These are phyloP conservation scores for Cladopsammia gracilis DNA, from an alignment of 64 coral and sea anemone species.

Conservation along the genomic window DNA sequence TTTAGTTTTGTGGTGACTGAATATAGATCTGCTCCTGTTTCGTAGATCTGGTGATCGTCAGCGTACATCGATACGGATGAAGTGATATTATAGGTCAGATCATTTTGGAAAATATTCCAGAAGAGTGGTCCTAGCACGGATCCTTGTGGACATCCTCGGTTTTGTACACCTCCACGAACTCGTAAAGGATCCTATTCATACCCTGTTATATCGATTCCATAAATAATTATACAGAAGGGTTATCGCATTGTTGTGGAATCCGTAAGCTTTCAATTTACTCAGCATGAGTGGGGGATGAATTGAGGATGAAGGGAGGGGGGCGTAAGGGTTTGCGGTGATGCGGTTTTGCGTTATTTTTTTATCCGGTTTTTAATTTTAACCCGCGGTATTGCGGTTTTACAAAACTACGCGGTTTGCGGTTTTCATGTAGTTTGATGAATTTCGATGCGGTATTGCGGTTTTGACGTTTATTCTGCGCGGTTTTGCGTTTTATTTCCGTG, in stretches of 20 bases:
- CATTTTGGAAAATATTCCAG: conserved; percentile 27
- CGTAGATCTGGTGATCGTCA: conserved; percentile 19
- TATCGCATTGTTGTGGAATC: background rate
- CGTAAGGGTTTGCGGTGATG: too few relatives aligned
- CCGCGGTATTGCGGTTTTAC: too few relatives aligned
- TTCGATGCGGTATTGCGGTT: too few relatives aligned
- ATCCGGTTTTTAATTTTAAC: too few relatives aligned
- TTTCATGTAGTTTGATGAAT: too few relatives aligned
- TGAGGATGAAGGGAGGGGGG: too few relatives aligned
- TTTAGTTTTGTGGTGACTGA: too few relatives aligned
- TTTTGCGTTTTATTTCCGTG: too few relatives aligned
- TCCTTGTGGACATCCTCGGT: background rate
- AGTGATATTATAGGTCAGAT: background rate
- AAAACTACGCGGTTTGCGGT: too few relatives aligned
- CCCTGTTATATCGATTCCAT: background rate
- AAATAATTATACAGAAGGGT: background rate
- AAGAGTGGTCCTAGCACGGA: background rate
- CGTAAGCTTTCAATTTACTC: conserved; percentile 26
- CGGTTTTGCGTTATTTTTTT: too few relatives aligned
- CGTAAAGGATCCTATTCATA: background rate
- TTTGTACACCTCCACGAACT: background rate
- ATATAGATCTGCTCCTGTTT: background rate
- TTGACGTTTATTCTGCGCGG: too few relatives aligned
- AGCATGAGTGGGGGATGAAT: conserved; percentile 4
- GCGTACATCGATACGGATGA: conserved; percentile 16